phyloP scores from a whole-genome alignment of 1,140 invertebrate genomes.

The Dinoponera quadriceps region DNA sequence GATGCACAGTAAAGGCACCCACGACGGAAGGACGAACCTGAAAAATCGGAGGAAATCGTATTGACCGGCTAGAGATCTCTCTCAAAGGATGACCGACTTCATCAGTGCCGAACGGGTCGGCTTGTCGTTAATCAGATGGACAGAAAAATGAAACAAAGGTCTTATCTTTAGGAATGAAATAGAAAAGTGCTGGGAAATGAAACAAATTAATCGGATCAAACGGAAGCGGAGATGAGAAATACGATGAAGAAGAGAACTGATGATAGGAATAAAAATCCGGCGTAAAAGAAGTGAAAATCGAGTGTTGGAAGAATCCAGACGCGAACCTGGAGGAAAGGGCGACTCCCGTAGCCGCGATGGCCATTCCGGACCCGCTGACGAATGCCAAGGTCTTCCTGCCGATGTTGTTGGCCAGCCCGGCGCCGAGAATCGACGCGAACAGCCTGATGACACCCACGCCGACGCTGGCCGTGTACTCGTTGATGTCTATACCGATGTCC shows the following conservation, averaged over 20 bases:
- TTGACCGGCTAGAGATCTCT: not conserved
- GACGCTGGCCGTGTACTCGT: constrained; percentile 90
- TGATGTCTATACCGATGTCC: constrained; percentile 88
- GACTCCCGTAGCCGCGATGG: constrained; percentile 87
- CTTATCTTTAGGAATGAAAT: no score
- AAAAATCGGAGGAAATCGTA: not conserved
- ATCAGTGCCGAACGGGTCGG: no score
- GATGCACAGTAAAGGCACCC: constrained; percentile 88
- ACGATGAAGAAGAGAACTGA: not conserved
- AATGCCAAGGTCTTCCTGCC: constrained; percentile 89
- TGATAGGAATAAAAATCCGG: not conserved
- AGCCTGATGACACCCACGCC: constrained; percentile 90
- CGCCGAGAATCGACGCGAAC: constrained; percentile 89
- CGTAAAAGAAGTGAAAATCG: not conserved
- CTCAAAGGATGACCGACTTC: no score
- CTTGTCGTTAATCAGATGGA: no score
- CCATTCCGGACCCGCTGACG: constrained; percentile 88
- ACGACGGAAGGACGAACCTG: constrained; percentile 77
- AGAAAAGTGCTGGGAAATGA: not conserved
- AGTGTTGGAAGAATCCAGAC: not conserved
- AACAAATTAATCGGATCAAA: not conserved
- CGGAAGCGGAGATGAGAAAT: not conserved
- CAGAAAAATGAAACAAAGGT: no score
- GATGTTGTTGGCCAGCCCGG: constrained; percentile 89
- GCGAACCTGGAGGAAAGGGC: constrained; percentile 79